Evolutionary conservation across 2,888 invertebrate species (phyloP).

Genomic region (Luperina testacea): DNA sequence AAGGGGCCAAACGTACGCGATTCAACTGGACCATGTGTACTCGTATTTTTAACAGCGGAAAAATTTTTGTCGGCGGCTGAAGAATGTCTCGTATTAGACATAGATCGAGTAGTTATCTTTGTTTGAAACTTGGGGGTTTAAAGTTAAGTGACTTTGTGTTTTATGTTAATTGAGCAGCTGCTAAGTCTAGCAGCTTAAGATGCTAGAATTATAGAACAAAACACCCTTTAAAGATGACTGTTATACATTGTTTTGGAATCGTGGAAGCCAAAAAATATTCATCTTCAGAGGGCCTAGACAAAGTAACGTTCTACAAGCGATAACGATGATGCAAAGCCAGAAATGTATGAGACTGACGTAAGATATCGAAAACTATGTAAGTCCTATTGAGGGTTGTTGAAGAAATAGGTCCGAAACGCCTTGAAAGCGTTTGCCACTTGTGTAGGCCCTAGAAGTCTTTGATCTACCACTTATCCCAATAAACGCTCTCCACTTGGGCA

Average conservation of each 20-base stretch:
- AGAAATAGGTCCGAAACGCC: background rate
- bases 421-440: background rate
- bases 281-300: background rate
- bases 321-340: too few species aligned
- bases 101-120: background rate
- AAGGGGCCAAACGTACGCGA: conserved; percentile 56
- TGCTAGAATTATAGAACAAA: background rate
- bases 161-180: background rate
- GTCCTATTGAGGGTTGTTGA: background rate
- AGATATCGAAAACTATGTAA: background rate
- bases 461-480: background rate
- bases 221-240: background rate
- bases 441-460: background rate
- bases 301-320: background rate
- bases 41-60: conserved; percentile 48
- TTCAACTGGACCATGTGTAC: conserved; percentile 23
- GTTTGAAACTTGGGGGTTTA: too few species aligned
- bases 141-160: background rate
- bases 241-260: background rate
- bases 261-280: background rate
- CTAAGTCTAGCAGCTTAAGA: too few species aligned
- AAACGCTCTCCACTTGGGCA: background rate
- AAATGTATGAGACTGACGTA: background rate
- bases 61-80: conserved; percentile 8
- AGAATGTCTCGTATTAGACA: background rate